Evolutionary conservation across 1,140 invertebrate species (phyloP), one percentile per base, ranked within the genome.

Genomic region (Physella acuta): DNA sequence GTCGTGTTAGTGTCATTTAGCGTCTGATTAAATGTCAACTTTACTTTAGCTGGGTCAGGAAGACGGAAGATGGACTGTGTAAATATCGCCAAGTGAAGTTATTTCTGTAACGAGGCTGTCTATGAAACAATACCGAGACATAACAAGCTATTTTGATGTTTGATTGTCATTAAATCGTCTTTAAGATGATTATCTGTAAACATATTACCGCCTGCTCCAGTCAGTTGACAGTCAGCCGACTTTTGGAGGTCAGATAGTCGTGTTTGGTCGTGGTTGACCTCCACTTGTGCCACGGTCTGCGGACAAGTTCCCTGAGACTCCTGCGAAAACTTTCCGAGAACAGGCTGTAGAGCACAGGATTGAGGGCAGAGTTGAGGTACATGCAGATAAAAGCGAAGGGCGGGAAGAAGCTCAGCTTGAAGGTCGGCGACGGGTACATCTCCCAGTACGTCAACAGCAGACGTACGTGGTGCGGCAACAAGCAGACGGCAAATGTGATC

Each of bases 351-450:
- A 93, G 87, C 37, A 94, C 82, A 0, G 92, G 92, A 84, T 93
- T 93, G 68, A 93, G 87, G 33, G 90, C 92, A 2, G 91, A 92
- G 86, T 93, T 93, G 81, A 91, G 90, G 78, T 93, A 94, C 44
- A 92, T 90, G 71, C 92, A 88, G 56, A 93, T 88, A 81, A 44
- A 44, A 30, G 60, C 60, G 24, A 91, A 86, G 1, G 92, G 91
- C 3, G 93, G 93, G 55, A 94, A 86, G 0, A 93, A 84, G 11
- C 90, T 88, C 78, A 90, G 91, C 78, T 92, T 90, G 76, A 89
- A 87, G 62, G 88, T 89, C 33, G 88, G 88, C 60, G 36, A 33
- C n/a, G 49, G 30, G 60, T 65, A 67, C 0, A 76, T 34, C 20
- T 66, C 31, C 75, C 75, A 80, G 39, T 75, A 78, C 30, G 92